Conservation (phyloP, 2,797 vertebrate genomes). For the Gastrophryne carolinensis region DNA sequence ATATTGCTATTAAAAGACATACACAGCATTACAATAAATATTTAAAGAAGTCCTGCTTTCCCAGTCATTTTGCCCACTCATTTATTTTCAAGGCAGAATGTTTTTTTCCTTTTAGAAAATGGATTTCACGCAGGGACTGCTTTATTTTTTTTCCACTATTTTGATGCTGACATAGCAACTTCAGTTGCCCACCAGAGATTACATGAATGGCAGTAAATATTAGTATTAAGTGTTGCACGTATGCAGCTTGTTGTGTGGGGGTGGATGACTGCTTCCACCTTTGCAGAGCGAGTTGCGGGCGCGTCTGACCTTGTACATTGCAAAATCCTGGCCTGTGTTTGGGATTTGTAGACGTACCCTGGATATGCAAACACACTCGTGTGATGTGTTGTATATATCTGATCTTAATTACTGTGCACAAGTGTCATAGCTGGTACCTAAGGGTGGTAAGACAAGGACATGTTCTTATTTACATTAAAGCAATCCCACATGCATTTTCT, state of each 20-base stretch:
- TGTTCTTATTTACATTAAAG: too few species aligned
- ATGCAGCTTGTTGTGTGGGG: slow-evolving; percentile 24
- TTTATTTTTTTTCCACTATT: slow-evolving; percentile 24
- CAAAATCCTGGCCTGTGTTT: too few species aligned
- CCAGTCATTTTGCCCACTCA: slow-evolving; percentile 20
- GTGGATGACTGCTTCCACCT: background rate
- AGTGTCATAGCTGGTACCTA: too few species aligned
- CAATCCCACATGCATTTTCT: too few species aligned
- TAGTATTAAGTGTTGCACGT: background rate
- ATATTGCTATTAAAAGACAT: background rate
- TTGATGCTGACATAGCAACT: slow-evolving; percentile 30
- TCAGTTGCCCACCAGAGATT: slow-evolving; percentile 24
- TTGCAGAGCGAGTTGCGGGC: background rate
- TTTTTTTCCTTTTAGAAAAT: slow-evolving; percentile 9
- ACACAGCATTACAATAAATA: slow-evolving; percentile 15
- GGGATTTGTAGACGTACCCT: too few species aligned
- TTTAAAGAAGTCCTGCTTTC: slow-evolving; percentile 16
- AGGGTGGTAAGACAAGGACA: too few species aligned
- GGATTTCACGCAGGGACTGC: too few species aligned
- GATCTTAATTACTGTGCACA: too few species aligned
- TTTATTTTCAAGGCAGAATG: slow-evolving; percentile 9
- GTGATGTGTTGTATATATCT: too few species aligned
- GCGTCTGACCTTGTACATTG: too few species aligned
- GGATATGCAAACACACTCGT: too few species aligned
- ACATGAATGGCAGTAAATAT: slow-evolving; percentile 23